Conservation (phyloP, 1,140 invertebrate genomes). For the Sitobion miscanthi region DNA sequence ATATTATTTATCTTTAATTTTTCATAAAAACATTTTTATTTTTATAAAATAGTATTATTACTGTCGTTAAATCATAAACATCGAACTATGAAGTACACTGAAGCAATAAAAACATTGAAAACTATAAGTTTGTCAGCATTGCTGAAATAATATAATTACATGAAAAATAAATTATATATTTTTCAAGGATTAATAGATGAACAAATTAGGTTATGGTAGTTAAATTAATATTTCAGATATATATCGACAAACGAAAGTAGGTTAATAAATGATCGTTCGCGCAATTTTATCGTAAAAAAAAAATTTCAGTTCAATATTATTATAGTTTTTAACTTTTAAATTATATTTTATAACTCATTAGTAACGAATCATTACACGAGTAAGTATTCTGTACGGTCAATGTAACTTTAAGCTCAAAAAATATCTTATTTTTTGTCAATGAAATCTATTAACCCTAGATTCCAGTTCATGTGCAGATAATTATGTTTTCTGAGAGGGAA, state of each 20-base stretch:
- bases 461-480: neutral
- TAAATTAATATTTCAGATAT: neutral
- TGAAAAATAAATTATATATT: neutral
- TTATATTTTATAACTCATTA: neutral
- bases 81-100: neutral
- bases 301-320: neutral
- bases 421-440: neutral
- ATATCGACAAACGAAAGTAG: conserved; percentile 6
- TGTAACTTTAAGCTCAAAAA: neutral
- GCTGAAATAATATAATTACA: neutral
- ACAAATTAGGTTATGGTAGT: neutral
- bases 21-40: neutral
- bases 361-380: neutral
- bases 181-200: neutral
- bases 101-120: neutral
- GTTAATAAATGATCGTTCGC: neutral
- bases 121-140: neutral
- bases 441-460: neutral
- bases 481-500: neutral
- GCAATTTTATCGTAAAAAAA: neutral
- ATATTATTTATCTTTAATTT: neutral
- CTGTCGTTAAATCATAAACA: neutral
- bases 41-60: neutral
- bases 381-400: neutral
- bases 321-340: neutral